Evolutionary conservation across 2,888 invertebrate genomes (phyloP), one percentile per base, ranked within the genome.

Genomic region (Megaustenia siamemsis): DNA sequence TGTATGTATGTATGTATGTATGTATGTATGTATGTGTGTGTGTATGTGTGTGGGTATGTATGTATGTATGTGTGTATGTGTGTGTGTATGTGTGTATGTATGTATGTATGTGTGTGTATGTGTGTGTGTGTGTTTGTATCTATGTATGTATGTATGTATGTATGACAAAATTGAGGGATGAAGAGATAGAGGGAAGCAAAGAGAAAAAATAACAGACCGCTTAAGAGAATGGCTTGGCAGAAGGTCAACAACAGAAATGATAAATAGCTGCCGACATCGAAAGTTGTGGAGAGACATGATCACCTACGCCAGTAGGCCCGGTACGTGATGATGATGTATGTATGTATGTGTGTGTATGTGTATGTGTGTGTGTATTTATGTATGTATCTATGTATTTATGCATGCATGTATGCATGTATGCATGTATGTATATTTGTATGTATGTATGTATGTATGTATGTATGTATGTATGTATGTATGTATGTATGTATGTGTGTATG

Each of bases 401-500:
- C n/a, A n/a, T 56, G 56, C 21, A 56, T 56, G 56, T 56, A 56
- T 56, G 56, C 15, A 56, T 56, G 56, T 56, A 21, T 56, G 15
- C 28, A n/a, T 18, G n/a, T 10, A 66, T 24, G n/a, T 10, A n/a
- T 66, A 28, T 66, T 8, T 66, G 32, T 66, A 28, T 66, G 66
- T 66, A 28, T 66, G n/a, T 66, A 28, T 66, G 66, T 66, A n/a
- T 28, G 66, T 66, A 10, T 66, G 32, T 28, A 10, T 66, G n/a
- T 66, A 28, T 66, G 66, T 66, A 28, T 66, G n/a, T 66, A 28
- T 66, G n/a, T 66, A 10, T 28, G 32, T 66, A 28, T 66, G 66
- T 66, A 28, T 66, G 66, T 66, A 10, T 66, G 32, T 66, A 28
- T 66, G 66, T 66, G 66, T 66, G n/a, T 66, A 28, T 66, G 66